Evolutionary conservation across 37 sponge, comb jelly and placozoan species (phyloP).

Genomic region (Hexactinellida sp.): DNA sequence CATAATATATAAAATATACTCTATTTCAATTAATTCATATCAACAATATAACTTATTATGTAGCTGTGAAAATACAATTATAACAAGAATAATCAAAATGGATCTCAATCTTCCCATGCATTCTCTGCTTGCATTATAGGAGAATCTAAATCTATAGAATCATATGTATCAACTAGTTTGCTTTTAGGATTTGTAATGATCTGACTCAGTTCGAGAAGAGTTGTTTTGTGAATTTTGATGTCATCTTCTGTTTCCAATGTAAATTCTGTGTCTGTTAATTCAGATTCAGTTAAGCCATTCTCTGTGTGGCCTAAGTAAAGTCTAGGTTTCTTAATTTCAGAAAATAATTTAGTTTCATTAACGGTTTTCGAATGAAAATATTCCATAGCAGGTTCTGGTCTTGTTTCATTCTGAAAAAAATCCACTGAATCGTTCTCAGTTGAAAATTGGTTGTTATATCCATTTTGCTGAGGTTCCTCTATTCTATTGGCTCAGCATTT

Average conservation of each 20-base stretch:
- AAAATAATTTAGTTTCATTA: neutral
- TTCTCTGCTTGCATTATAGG: too few species aligned
- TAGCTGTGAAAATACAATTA: too few species aligned
- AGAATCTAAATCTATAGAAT: neutral
- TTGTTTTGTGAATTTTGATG: neutral
- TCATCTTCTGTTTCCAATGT: neutral
- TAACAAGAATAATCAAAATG: too few species aligned
- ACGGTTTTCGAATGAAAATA: neutral
- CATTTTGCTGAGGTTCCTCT: neutral
- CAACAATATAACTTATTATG: too few species aligned
- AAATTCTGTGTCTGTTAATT: neutral
- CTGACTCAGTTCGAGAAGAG: neutral
- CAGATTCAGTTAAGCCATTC: neutral
- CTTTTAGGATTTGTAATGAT: neutral
- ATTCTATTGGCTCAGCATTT: neutral
- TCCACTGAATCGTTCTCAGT: neutral
- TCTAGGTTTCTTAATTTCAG: neutral
- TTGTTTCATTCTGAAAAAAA: neutral
- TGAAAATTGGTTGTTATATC: neutral
- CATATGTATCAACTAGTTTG: neutral
- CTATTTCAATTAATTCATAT: too few species aligned
- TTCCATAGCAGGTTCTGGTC: neutral
- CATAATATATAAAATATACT: too few species aligned
- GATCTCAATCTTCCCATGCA: constrained; percentile 12
- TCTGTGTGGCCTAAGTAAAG: neutral